phyloP scores from a whole-genome alignment of 23 tunicate genomes.

The Botrylloides violaceus region DNA sequence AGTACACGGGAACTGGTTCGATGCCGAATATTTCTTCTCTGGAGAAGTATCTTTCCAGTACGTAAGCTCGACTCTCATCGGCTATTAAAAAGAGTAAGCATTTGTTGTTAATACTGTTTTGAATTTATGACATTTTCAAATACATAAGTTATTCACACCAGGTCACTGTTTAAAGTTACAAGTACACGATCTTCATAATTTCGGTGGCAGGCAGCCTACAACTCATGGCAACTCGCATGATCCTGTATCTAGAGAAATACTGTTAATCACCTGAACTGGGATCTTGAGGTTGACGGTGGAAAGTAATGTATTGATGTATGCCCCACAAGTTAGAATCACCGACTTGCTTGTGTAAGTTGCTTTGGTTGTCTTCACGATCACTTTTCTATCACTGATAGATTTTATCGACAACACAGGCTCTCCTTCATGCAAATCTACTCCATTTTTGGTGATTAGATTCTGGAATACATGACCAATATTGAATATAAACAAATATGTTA shows the following conservation, averaged over 20 bases:
- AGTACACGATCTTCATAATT: too few relatives aligned
- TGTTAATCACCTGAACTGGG: conserved; percentile 40
- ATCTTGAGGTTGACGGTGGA: conserved; percentile 22
- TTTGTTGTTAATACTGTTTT: too few relatives aligned
- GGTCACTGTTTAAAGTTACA: too few relatives aligned
- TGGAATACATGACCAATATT: neutral
- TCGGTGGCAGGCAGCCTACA: neutral
- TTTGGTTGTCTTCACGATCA: conserved; percentile 23
- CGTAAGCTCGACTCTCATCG: conserved; percentile 33
- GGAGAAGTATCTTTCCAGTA: conserved; percentile 64
- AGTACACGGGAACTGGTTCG: conserved; percentile 30
- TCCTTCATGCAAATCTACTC: conserved; percentile 41
- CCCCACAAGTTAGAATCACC: conserved; percentile 71
- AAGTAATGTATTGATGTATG: conserved; percentile 42
- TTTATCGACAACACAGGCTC: conserved; percentile 15
- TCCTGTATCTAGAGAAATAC: neutral
- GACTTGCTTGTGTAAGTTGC: conserved; percentile 30
- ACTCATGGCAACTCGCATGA: neutral
- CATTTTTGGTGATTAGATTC: conserved; percentile 30
- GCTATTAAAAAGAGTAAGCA: conserved; percentile 22
- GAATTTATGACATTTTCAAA: too few relatives aligned
- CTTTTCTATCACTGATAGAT: conserved; percentile 5
- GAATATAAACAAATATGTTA: too few relatives aligned
- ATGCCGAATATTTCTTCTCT: conserved; percentile 11
- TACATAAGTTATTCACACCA: too few relatives aligned